These are phyloP conservation scores for Acestrorhynchus altus DNA, from an alignment of 2,797 vertebrate genomes.

Conservation along the genomic window DNA sequence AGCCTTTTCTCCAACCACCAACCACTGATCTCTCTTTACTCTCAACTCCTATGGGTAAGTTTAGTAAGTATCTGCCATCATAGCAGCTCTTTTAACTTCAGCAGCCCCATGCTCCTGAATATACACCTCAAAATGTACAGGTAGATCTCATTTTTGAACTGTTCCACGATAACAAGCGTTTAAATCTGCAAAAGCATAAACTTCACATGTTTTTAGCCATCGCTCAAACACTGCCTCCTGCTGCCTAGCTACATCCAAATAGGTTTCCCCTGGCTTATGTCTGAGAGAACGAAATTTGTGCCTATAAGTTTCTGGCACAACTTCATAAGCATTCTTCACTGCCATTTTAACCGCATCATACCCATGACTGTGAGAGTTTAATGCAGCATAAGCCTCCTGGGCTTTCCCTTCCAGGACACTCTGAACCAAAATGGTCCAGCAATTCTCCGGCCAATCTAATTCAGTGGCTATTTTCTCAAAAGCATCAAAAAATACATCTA, in stretches of 20 bases:
- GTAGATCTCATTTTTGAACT: too few relatives aligned
- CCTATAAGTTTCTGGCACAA: too few relatives aligned
- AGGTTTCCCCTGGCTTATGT: neutral
- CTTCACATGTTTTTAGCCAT: neutral
- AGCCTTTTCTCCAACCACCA: too few relatives aligned
- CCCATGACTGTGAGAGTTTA: neutral
- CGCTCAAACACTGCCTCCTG: neutral
- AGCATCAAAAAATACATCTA: neutral
- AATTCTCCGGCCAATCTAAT: neutral
- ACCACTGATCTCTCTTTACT: too few relatives aligned
- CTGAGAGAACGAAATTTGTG: neutral
- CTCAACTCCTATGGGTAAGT: too few relatives aligned
- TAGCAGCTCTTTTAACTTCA: too few relatives aligned
- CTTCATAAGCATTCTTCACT: neutral
- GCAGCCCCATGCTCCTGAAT: too few relatives aligned
- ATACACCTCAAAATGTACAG: too few relatives aligned
- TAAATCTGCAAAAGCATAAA: too few relatives aligned
- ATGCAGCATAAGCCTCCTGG: neutral
- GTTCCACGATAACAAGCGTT: too few relatives aligned
- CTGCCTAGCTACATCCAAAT: too few relatives aligned
- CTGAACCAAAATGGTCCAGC: neutral
- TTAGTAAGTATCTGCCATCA: too few relatives aligned
- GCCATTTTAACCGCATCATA: neutral
- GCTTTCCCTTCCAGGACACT: slow-evolving; percentile 1
- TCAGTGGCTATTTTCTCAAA: neutral